These are phyloP conservation scores for Nemoura dubitans DNA, from an alignment of 2,888 invertebrate species.

Conservation along the genomic window DNA sequence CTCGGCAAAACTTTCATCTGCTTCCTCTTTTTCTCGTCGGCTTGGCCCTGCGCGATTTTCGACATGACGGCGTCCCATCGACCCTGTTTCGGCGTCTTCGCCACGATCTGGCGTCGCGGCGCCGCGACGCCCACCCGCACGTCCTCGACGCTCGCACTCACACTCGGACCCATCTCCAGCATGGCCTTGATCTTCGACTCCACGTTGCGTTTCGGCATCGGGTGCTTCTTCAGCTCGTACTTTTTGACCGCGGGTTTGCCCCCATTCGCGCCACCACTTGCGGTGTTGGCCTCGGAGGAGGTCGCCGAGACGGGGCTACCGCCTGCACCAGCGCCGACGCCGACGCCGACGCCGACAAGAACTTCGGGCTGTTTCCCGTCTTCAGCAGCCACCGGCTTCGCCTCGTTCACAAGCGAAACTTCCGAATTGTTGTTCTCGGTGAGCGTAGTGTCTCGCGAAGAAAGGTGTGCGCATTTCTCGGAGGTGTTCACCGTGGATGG, in stretches of 20 bases:
- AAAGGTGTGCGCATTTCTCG: not conserved
- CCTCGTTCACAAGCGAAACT: not conserved
- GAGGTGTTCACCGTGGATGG: conserved; percentile 34
- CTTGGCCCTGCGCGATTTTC: conserved; percentile 77
- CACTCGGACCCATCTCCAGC: conserved; percentile 62
- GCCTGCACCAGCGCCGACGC: not conserved
- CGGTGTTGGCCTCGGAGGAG: not conserved
- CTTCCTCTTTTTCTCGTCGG: conserved; percentile 76
- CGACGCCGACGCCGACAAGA: not conserved
- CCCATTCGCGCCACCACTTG: not conserved
- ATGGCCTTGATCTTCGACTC: conserved; percentile 79
- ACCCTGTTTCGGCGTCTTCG: conserved; percentile 68
- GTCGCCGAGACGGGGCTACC: not conserved
- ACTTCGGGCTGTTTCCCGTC: not conserved
- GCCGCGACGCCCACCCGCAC: conserved; percentile 61
- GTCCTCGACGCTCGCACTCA: conserved; percentile 57
- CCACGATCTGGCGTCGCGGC: conserved; percentile 48
- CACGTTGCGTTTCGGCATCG: conserved; percentile 81
- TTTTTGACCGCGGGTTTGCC: conserved; percentile 54
- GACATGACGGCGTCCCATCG: conserved; percentile 88
- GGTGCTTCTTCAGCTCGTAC: conserved; percentile 70
- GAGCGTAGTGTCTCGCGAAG: not conserved
- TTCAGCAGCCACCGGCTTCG: not conserved
- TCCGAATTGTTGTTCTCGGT: not conserved
- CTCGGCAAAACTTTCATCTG: conserved; percentile 86